Percentiles rank a stretch among this genome's conserved stretches.
These are phyloP conservation scores for Phrynocephalus forsythii DNA, from an alignment of 2,797 vertebrate genomes.

Conservation along the genomic window DNA sequence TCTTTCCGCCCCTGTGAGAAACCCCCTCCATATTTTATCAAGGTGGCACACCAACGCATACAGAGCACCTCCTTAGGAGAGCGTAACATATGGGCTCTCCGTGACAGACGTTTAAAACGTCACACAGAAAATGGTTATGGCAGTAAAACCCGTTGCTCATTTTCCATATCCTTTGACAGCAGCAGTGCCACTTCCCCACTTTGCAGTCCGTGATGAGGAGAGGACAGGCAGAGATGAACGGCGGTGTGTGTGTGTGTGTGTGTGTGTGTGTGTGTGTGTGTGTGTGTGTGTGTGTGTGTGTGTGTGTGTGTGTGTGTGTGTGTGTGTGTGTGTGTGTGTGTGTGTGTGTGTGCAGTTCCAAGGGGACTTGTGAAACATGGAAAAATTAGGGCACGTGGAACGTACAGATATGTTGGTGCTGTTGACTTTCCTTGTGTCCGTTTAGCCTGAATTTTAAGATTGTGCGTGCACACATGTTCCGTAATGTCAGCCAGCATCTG, in stretches of 20 bases:
- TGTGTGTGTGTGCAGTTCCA: not conserved
- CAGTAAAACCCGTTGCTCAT: not conserved
- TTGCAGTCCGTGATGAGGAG: rapidly evolving
- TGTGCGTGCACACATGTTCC: too few relatives aligned
- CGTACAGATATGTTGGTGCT: constrained; percentile 31
- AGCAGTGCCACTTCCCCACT: not conserved
- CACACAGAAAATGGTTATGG: not conserved
- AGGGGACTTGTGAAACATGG: constrained; percentile 21
- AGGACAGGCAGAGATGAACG: not conserved
- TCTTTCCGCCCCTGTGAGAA: not conserved
- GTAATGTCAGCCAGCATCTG: too few relatives aligned
- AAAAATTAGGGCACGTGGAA: constrained; percentile 15
- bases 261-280: too few relatives aligned
- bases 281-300: too few relatives aligned
- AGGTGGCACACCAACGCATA: rapidly evolving
- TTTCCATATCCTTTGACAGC: not conserved
- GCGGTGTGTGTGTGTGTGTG: too few relatives aligned
- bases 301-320: too few relatives aligned
- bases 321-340: too few relatives aligned
- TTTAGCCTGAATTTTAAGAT: too few relatives aligned
- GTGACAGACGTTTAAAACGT: rapidly evolving
- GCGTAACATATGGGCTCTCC: rapidly evolving
- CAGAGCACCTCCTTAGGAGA: not conserved
- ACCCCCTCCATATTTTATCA: not conserved
- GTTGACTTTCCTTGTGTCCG: too few relatives aligned